A percentile compares a stretch with the other conserved stretches of the same genome.
Conservation (phyloP, 1,140 invertebrate species). For the Pectinophora gossypiella region DNA sequence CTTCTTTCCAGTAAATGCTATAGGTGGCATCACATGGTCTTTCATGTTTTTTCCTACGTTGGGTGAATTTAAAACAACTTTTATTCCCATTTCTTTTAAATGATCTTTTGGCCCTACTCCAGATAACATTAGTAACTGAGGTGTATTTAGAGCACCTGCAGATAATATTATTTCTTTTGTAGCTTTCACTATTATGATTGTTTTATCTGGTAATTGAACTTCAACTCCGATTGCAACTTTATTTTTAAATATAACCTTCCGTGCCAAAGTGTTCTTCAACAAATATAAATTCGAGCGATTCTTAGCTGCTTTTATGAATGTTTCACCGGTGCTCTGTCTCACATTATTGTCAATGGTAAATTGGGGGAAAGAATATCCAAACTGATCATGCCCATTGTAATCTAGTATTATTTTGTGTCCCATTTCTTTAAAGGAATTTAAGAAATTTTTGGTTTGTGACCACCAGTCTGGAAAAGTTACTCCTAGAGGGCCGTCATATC, state of each 20-base stretch:
- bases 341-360: constrained; percentile 87
- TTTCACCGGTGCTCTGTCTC: constrained; percentile 90
- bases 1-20: constrained; percentile 18
- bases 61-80: constrained; percentile 74
- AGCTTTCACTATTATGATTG: constrained; percentile 28
- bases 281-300: constrained; percentile 85
- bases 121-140: constrained; percentile 68
- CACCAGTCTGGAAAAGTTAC: constrained; percentile 84
- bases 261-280: constrained; percentile 83
- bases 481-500: constrained; percentile 81
- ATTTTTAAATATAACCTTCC: constrained; percentile 80
- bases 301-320: constrained; percentile 85
- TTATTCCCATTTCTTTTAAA: constrained; percentile 56
- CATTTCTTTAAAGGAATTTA: constrained; percentile 85
- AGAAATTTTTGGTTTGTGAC: constrained; percentile 27
- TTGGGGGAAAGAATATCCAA: constrained; percentile 88
- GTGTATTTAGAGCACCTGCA: constrained; percentile 71
- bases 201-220: constrained; percentile 54
- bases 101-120: constrained; percentile 59
- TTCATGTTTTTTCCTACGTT: constrained; percentile 82
- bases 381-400: constrained; percentile 87
- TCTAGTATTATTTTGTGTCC: constrained; percentile 88
- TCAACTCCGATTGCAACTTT: constrained; percentile 56
- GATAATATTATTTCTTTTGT: constrained; percentile 75
- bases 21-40: constrained; percentile 64